phyloP scores from a whole-genome alignment of 2,113 vertebrate genomes.

The Papio anubis region DNA sequence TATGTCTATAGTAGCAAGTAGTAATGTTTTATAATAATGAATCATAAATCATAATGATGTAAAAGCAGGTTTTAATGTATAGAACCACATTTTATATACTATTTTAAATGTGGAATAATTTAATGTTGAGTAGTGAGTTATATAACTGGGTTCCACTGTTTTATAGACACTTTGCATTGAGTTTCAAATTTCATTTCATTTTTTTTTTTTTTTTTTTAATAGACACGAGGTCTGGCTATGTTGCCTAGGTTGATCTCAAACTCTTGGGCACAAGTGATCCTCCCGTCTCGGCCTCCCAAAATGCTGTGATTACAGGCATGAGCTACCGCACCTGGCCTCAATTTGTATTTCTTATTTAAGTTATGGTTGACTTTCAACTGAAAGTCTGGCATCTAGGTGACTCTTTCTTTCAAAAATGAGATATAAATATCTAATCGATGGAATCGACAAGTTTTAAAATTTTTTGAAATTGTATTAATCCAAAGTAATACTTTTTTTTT shows the following conservation, averaged over 20 bases:
- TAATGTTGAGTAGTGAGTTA: background rate
- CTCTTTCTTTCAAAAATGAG: background rate
- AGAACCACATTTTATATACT: background rate
- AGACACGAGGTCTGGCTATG: background rate
- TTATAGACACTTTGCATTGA: background rate
- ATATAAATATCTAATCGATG: background rate
- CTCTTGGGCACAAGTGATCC: too few species aligned
- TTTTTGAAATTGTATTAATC: background rate
- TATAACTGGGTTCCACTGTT: background rate
- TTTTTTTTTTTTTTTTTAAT: background rate
- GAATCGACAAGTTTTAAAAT: constrained; percentile 40
- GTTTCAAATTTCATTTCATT: background rate
- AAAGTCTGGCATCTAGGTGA: constrained; percentile 10
- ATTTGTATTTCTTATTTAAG: constrained; percentile 24
- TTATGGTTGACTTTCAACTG: background rate
- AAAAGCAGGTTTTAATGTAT: background rate
- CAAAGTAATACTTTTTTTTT: background rate
- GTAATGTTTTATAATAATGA: background rate
- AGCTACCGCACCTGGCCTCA: background rate
- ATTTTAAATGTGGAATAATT: background rate
- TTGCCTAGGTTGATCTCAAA: too few species aligned
- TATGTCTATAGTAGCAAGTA: background rate
- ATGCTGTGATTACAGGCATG: too few species aligned
- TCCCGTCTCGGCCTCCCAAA: too few species aligned
- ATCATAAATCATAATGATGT: background rate